Base-by-base conservation (phyloP, 2,113 vertebrate species). In the Conger conger region DNA sequence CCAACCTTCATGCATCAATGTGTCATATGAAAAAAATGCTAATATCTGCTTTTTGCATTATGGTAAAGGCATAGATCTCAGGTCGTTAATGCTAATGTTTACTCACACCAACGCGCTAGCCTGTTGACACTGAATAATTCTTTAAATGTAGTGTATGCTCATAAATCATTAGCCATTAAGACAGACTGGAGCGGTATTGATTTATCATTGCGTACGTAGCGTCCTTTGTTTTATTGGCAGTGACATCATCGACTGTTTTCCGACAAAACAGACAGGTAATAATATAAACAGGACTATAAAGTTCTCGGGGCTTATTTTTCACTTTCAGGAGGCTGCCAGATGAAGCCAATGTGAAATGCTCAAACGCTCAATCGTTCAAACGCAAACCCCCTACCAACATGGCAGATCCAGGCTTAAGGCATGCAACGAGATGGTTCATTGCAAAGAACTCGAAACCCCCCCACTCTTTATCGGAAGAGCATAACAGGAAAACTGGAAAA, bases 221-320 rank as follows among this genome's bases (percentile, higher is more conserved):
- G 87, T 92, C 92, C 92, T 94, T 93, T 92, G 92, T 91, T 94
- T 93, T 93, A 94, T 89, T 90, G 91, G 90, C 84, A 84, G 89
- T 95, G 94, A 95, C 94, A 94, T 96, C 95, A 95, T 94, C 91
- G 90, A 92, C 93, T n/a, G 89, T 90, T 91, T 93, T 93, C 92
- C 92, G 84, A 86, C 88, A 92, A 91, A 94, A 87, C 88, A 89
- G 81, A 81, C 76, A 76, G 68, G 86, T 87, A 85, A 87, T 91
- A 86, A 83, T 42, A 33, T 76, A 82, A 90, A 88, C 57, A 82
- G 84, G 78, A 53, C 76, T 57, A 87, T 80, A 86, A 86, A 88
- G 89, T 80, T 82, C 86, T 86, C 86, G 82, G 40, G 78, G 60
- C 57, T 42, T 33, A 80, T 68, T 23, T 36, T 23, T 73, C 57